Conservation (phyloP, 1,140 invertebrate species). For the Leptinotarsa lineolata region DNA sequence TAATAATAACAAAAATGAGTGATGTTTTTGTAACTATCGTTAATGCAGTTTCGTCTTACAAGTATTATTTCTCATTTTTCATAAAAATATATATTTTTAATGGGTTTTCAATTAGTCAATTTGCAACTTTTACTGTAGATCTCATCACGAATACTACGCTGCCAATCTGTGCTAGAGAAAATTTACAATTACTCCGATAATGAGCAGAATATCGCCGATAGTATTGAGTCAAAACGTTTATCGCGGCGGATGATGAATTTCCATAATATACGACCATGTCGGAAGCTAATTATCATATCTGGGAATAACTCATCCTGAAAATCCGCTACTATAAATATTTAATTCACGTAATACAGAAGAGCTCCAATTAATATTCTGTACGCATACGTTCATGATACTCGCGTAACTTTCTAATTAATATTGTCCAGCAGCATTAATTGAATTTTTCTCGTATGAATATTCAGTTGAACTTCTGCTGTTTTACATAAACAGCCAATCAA, state of each 20-base stretch:
- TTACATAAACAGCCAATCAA: slow-evolving; percentile 6
- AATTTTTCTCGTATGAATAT: slow-evolving; percentile 4
- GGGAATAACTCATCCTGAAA: not conserved
- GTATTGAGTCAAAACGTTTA: not conserved
- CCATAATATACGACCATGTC: not conserved
- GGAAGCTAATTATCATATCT: slow-evolving; percentile 1
- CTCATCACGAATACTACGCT: too few species aligned
- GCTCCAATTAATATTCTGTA: slow-evolving; percentile 4
- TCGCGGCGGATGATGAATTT: not conserved
- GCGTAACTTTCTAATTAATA: slow-evolving; percentile 2
- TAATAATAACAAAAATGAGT: too few species aligned
- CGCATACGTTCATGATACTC: not conserved
- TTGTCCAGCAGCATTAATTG: not conserved
- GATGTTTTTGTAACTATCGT: too few species aligned
- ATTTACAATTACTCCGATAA: too few species aligned
- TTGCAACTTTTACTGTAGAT: too few species aligned
- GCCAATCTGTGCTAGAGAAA: too few species aligned
- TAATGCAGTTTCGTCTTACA: too few species aligned
- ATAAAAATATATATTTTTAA: too few species aligned
- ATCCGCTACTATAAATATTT: slow-evolving; percentile 8
- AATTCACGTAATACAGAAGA: slow-evolving; percentile 1
- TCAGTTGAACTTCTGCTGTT: not conserved
- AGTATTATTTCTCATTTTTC: too few species aligned
- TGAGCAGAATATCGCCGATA: too few species aligned
- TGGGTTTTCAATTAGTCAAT: too few species aligned